These are phyloP conservation scores for Ormyrus nitidulus DNA, from an alignment of 2,888 invertebrate species.

Conservation along the genomic window DNA sequence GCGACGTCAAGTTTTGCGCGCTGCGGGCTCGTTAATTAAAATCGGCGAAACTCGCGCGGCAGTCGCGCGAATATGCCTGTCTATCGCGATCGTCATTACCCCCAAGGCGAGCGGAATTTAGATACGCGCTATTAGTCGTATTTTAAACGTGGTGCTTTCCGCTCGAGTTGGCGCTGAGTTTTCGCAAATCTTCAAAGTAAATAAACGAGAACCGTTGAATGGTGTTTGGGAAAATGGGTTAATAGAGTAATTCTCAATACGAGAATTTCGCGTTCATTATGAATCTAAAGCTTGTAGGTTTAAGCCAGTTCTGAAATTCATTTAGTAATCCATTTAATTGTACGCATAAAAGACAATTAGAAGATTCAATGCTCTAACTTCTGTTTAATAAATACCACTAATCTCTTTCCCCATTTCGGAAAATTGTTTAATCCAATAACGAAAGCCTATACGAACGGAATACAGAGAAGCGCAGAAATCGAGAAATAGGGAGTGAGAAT, in stretches of 20 bases:
- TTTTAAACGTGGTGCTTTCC: no score
- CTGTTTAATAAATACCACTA: constrained; percentile 23
- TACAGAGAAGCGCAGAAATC: neutral
- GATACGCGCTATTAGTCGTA: no score
- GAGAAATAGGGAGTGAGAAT: neutral
- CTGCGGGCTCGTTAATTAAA: constrained; percentile 53
- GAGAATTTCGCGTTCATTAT: no score
- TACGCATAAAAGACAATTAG: neutral
- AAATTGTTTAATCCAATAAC: constrained; percentile 32
- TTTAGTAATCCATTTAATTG: neutral
- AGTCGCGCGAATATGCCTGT: constrained; percentile 7
- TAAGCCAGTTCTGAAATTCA: no score
- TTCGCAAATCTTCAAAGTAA: no score
- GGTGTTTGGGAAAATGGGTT: no score
- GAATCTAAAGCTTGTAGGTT: no score
- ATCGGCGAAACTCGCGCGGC: constrained; percentile 31
- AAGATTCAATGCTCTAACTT: neutral
- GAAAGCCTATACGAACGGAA: neutral
- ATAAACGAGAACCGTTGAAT: no score
- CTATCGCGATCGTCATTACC: constrained; percentile 34
- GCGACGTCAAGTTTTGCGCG: constrained; percentile 37
- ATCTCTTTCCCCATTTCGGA: neutral
- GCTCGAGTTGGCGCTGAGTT: no score
- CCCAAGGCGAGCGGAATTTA: neutral
- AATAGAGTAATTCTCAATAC: no score